These are phyloP conservation scores for Eueides isabella DNA, from an alignment of 1,140 invertebrate species.

Conservation along the genomic window DNA sequence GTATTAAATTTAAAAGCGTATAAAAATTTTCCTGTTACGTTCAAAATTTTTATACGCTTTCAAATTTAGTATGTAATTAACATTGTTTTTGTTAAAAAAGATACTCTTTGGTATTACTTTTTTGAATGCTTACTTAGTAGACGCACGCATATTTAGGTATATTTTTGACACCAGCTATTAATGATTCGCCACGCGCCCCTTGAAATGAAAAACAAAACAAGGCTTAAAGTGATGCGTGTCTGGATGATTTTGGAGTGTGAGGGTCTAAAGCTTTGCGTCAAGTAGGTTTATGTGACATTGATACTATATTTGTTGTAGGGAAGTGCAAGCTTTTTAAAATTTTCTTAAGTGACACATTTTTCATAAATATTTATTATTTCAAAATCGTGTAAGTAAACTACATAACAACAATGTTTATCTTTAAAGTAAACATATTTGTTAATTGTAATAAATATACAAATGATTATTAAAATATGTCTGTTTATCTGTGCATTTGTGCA, in stretches of 20 bases:
- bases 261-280: constrained; percentile 23
- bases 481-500: too few species aligned
- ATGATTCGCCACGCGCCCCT: constrained; percentile 17
- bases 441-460: too few species aligned
- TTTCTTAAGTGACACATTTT: not conserved
- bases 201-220: constrained; percentile 22
- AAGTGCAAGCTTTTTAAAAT: not conserved
- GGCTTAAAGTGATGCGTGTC: constrained; percentile 23
- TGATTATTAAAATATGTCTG: too few species aligned
- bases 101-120: too few species aligned
- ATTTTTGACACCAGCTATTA: constrained; percentile 11
- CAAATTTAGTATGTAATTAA: too few species aligned
- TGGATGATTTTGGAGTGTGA: constrained; percentile 35
- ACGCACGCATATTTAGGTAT: not conserved
- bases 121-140: not conserved
- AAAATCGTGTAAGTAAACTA: too few species aligned
- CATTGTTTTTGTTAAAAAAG: too few species aligned
- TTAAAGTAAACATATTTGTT: too few species aligned
- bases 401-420: too few species aligned
- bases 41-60: too few species aligned
- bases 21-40: too few species aligned
- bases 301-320: not conserved
- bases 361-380: not conserved
- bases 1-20: too few species aligned
- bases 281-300: constrained; percentile 35